phyloP scores from a whole-genome alignment of 2,113 vertebrate genomes.

The Paradoxurus hermaphroditus region DNA sequence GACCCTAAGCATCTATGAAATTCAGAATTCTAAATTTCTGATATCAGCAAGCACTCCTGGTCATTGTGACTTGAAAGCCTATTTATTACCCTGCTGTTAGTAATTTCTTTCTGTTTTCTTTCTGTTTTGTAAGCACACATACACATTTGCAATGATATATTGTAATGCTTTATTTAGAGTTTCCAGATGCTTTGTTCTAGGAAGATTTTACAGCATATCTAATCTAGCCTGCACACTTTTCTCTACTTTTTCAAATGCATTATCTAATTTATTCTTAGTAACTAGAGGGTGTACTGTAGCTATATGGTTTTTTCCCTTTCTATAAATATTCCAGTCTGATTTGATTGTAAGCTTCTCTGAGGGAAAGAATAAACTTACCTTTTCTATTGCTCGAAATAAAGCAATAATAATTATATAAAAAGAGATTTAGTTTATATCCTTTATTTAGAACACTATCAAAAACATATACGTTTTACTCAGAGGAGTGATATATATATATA shows the following conservation, averaged over 20 bases:
- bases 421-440: neutral
- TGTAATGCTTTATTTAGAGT: neutral
- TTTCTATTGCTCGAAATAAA: neutral
- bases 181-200: neutral
- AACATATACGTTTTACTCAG: neutral
- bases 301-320: neutral
- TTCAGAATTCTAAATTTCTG: neutral
- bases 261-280: constrained; percentile 15
- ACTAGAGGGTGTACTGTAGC: neutral
- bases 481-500: neutral
- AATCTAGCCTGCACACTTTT: neutral
- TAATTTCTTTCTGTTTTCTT: neutral
- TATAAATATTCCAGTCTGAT: neutral
- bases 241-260: neutral
- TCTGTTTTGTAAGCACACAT: neutral
- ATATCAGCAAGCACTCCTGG: neutral
- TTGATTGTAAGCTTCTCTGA: neutral
- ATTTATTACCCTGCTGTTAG: neutral
- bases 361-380: neutral
- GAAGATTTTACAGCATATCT: neutral
- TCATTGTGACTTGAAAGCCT: neutral
- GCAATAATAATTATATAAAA: neutral
- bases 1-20: neutral
- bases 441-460: neutral
- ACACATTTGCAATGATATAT: neutral